phyloP scores from a whole-genome alignment of 2,888 invertebrate genomes.

The Spialia ferax region DNA sequence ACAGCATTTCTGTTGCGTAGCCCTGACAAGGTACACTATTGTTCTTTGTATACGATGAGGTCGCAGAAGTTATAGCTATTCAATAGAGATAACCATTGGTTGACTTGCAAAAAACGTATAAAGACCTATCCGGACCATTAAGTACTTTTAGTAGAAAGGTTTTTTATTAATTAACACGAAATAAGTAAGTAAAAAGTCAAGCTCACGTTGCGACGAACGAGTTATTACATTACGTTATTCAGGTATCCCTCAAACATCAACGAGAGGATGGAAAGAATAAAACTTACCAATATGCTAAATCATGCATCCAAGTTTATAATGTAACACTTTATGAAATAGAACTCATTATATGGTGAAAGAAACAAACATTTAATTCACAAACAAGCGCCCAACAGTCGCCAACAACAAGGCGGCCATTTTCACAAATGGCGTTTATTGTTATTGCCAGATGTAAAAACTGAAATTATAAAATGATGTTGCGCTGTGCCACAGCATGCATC shows the following conservation, averaged over 20 bases:
- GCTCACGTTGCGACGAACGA: slow-evolving; percentile 73
- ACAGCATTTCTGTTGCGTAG: slow-evolving; percentile 11
- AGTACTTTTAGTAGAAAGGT: not conserved
- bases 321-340: slow-evolving; percentile 58
- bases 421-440: slow-evolving; percentile 66
- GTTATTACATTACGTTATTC: slow-evolving; percentile 54
- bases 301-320: slow-evolving; percentile 56
- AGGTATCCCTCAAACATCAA: slow-evolving; percentile 21
- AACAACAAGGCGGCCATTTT: slow-evolving; percentile 86
- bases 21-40: slow-evolving; percentile 53
- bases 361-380: slow-evolving; percentile 79
- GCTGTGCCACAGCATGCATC: no score
- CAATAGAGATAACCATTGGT: slow-evolving; percentile 1
- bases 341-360: slow-evolving; percentile 70
- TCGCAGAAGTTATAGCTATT: slow-evolving; percentile 49
- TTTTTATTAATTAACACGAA: slow-evolving; percentile 46
- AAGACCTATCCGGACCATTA: not conserved
- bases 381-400: slow-evolving; percentile 83
- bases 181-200: slow-evolving; percentile 52
- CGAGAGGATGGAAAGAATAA: slow-evolving; percentile 7
- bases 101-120: not conserved
- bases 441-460: slow-evolving; percentile 42
- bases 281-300: slow-evolving; percentile 67
- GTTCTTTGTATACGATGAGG: slow-evolving; percentile 63
- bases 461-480: slow-evolving; percentile 23